Conservation (phyloP, 2,888 invertebrate genomes). For the Agriopis marginaria region DNA sequence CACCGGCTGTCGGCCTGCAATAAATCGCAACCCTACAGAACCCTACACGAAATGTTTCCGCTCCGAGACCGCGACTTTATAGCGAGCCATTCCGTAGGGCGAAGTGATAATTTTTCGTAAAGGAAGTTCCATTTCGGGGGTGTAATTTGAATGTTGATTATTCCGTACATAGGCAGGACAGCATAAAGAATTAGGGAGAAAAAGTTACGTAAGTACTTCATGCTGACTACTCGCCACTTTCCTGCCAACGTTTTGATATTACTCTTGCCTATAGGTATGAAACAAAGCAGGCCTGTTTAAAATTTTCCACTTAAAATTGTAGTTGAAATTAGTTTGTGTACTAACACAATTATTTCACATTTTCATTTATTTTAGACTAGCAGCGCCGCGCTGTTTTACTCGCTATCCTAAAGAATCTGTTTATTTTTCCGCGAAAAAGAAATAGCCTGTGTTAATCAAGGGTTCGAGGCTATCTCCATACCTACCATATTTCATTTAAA, state of each 20-base stretch:
- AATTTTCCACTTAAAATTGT: neutral
- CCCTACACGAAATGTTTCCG: slow-evolving; percentile 79
- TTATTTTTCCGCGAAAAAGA: too few species aligned
- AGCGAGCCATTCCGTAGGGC: slow-evolving; percentile 37
- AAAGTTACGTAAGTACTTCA: neutral
- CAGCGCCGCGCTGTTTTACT: too few species aligned
- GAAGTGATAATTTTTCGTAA: slow-evolving; percentile 41
- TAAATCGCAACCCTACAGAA: slow-evolving; percentile 84
- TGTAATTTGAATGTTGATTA: slow-evolving; percentile 38
- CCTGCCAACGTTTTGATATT: too few species aligned
- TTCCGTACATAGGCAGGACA: slow-evolving; percentile 22
- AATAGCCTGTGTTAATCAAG: too few species aligned
- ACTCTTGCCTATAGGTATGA: too few species aligned
- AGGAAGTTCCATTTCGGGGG: slow-evolving; percentile 42
- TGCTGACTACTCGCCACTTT: too few species aligned
- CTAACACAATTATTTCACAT: neutral
- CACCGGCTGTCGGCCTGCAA: slow-evolving; percentile 76
- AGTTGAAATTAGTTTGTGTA: neutral
- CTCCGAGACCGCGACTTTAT: slow-evolving; percentile 46
- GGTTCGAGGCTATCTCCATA: too few species aligned
- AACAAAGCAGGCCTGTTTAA: too few species aligned
- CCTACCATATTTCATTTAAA: too few species aligned
- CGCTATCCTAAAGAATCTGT: too few species aligned
- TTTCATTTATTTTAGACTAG: neutral
- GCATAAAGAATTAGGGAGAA: slow-evolving; percentile 8